phyloP scores from a whole-genome alignment of 2,113 vertebrate genomes.

The Atlantisia rogersi region DNA sequence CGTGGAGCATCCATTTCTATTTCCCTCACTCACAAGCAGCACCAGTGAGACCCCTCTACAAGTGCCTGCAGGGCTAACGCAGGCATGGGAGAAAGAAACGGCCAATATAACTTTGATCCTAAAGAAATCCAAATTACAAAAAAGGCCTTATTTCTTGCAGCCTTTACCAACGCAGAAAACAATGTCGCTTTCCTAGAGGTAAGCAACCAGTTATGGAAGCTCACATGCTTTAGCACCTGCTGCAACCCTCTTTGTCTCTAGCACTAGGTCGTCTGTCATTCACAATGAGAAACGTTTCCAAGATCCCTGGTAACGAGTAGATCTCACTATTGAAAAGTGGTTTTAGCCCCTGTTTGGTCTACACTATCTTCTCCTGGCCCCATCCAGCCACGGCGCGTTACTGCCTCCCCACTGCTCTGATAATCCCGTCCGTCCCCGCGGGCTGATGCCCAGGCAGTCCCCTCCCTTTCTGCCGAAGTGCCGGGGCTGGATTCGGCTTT shows the following conservation, averaged over 20 bases:
- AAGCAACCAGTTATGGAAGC: not conserved
- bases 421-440: not conserved
- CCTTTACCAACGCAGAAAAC: not conserved
- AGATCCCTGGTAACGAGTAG: not conserved
- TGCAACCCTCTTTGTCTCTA: not conserved
- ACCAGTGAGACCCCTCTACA: not conserved
- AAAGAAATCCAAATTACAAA: not conserved
- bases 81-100: not conserved
- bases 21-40: not conserved
- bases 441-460: not conserved
- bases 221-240: accelerated
- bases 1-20: accelerated
- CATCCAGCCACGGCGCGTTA: not conserved
- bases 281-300: not conserved
- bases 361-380: not conserved
- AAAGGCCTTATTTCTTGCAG: not conserved
- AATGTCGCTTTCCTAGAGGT: not conserved
- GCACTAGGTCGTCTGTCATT: not conserved
- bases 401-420: not conserved
- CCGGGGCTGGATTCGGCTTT: not conserved
- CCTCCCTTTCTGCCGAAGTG: not conserved
- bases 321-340: not conserved
- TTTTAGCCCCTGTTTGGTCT: not conserved
- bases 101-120: accelerated
- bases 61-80: accelerated